Evolutionary conservation across 2,113 vertebrate genomes (phyloP), one percentile per base, ranked within the genome.

Genomic region (Thalassoma bifasciatum): DNA sequence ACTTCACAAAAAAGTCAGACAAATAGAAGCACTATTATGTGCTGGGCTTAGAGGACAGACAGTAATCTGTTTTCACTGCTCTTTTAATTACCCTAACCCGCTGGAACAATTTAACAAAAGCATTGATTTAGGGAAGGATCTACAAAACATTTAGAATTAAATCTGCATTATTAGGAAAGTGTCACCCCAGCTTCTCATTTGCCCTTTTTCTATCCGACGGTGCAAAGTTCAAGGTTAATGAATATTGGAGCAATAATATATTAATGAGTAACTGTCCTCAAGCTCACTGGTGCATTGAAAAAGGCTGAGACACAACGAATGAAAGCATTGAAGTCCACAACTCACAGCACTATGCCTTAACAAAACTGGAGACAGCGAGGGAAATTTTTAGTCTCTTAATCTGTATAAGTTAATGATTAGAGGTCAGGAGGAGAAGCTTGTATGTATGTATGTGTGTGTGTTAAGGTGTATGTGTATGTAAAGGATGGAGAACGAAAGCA

Each of bases 261-360:
- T 91, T 82, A 92, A 92, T 91, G 74, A 91, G 77, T 90, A 92
- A 92, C 90, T 82, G 66, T 78, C 64, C 75, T 84, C 53, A 30
- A 64, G 86, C 53, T 79, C 72, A 77, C 60, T 23, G 54, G 80
- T 46, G 78, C 76, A 42, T 23, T 72, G 58, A 73, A 68, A 58
- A 30, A 71, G 53, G 23, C 54, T 23, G 10, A 14, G 60, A 38
- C 61, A 30, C 59, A 60, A 70, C 30, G n/a, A 54, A 77, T 53
- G 46, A 59, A 80, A 61, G 69, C 59, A 65, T 4, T 10, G 10
- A 67, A 66, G 66, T 74, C 40, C 47, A 74, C 52, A 72, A 75
- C 46, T 71, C 64, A 80, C 22, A 66, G 21, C 22, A 38, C 37
- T 54, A 53, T 1, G 34, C 49, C 66, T 30, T 0, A 74, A 70